A percentile compares a stretch with the other conserved stretches of the same genome.
These are phyloP conservation scores for Anticlea derivata DNA, from an alignment of 2,888 invertebrate species.

Conservation along the genomic window DNA sequence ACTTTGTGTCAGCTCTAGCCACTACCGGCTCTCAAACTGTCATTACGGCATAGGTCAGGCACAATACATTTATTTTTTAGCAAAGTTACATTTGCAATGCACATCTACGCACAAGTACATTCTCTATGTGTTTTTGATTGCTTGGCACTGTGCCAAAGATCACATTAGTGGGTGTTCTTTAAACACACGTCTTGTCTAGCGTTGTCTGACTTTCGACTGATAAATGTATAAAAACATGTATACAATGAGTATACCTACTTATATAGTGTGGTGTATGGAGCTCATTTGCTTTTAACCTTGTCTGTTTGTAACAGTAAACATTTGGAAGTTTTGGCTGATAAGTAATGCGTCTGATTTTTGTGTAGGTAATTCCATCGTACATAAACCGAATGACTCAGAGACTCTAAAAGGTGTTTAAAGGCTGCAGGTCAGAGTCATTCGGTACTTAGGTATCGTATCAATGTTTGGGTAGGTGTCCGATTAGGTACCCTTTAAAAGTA, in stretches of 20 bases:
- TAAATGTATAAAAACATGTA: constrained; percentile 24
- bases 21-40: neutral
- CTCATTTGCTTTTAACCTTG: constrained; percentile 32
- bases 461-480: no score
- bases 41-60: constrained; percentile 10
- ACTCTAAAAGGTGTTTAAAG: no score
- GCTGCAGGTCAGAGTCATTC: no score
- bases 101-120: constrained; percentile 43
- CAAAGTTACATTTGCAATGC: constrained; percentile 35
- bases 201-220: constrained; percentile 21
- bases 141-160: constrained; percentile 63
- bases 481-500: no score
- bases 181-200: constrained; percentile 29
- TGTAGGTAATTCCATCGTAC: neutral
- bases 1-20: no score
- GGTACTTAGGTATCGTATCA: no score
- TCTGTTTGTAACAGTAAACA: constrained; percentile 27
- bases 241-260: neutral
- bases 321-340: constrained; percentile 17
- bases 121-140: constrained; percentile 66
- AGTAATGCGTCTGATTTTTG: neutral
- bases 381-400: no score
- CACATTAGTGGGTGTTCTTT: constrained; percentile 45
- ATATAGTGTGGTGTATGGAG: neutral
- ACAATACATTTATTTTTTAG: constrained; percentile 5